These are phyloP conservation scores for Archocentrus centrarchus DNA, from an alignment of 2,113 vertebrate species.

Conservation along the genomic window DNA sequence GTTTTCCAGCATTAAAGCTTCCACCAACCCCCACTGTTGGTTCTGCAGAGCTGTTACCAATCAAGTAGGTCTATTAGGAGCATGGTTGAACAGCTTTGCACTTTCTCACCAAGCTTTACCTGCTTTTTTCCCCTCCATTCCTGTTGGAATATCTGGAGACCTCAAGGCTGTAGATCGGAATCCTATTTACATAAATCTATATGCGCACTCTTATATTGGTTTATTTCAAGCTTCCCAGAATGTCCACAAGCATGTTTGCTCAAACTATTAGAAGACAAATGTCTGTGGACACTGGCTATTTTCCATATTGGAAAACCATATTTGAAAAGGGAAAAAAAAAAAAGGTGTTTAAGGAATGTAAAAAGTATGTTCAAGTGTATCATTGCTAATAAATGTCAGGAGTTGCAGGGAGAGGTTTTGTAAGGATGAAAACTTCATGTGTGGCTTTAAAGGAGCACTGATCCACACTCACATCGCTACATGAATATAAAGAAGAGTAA, in stretches of 20 bases:
- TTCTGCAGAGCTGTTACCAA: constrained; percentile 19
- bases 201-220: background rate
- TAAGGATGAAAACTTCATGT: background rate
- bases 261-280: constrained; percentile 20
- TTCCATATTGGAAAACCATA: background rate
- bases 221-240: background rate
- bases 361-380: background rate
- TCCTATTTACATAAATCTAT: background rate
- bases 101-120: constrained; percentile 4
- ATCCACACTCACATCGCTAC: background rate
- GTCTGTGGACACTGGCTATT: background rate
- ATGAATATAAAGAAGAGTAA: background rate
- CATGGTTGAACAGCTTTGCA: background rate
- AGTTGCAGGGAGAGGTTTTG: background rate
- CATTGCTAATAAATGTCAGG: background rate
- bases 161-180: background rate
- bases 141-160: background rate
- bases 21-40: constrained; percentile 29
- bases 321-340: background rate
- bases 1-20: constrained; percentile 5
- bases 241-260: background rate
- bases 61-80: constrained; percentile 32
- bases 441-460: background rate
- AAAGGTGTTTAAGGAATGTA: constrained; percentile 3
- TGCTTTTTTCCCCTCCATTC: background rate